Evolutionary conservation across 2,888 invertebrate species (phyloP).

Genomic region (Drosophila mercatorum): DNA sequence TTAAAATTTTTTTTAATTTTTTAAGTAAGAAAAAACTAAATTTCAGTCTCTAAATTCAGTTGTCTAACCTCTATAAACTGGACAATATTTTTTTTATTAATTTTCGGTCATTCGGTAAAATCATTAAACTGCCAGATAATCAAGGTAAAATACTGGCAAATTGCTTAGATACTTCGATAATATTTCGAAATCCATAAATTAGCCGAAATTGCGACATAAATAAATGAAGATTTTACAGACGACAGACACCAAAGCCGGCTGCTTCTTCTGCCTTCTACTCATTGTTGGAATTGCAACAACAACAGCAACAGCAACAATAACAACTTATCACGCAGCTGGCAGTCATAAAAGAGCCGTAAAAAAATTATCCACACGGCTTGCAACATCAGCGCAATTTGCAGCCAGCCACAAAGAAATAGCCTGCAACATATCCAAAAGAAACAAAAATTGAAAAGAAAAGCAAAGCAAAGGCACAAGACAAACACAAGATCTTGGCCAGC

Average conservation of each 20-base stretch:
- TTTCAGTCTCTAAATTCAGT: background rate
- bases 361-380: conserved; percentile 56
- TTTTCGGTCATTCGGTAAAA: background rate
- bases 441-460: conserved; percentile 11
- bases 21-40: too few species aligned
- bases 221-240: conserved; percentile 39
- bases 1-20: too few species aligned
- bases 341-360: conserved; percentile 53
- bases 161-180: background rate
- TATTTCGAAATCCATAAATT: conserved; percentile 28
- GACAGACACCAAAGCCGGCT: conserved; percentile 16
- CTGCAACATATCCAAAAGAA: conserved; percentile 38
- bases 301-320: conserved; percentile 25
- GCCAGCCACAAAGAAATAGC: conserved; percentile 37
- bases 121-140: conserved; percentile 2
- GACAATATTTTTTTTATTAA: background rate
- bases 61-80: background rate
- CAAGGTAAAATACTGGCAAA: conserved; percentile 4
- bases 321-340: conserved; percentile 52
- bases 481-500: conserved; percentile 38
- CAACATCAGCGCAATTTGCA: conserved; percentile 69
- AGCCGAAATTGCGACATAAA: conserved; percentile 34
- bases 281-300: conserved; percentile 20
- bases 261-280: background rate
- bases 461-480: conserved; percentile 10